A percentile compares a stretch with the other conserved stretches of the same genome.
These are phyloP conservation scores for Eueides isabella DNA, from an alignment of 1,140 invertebrate species.

Conservation along the genomic window DNA sequence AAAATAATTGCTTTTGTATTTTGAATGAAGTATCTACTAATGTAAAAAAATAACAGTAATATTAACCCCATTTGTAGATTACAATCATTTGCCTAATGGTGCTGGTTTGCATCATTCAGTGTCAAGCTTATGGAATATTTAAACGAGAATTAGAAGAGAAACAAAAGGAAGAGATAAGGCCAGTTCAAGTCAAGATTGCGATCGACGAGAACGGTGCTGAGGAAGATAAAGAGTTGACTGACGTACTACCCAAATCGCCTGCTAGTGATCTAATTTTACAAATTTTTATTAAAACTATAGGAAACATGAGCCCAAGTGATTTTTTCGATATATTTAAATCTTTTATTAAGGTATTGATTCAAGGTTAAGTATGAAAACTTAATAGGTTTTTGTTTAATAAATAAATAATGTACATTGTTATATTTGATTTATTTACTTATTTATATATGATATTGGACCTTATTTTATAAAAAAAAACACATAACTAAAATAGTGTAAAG, in stretches of 20 bases:
- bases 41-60: too few relatives aligned
- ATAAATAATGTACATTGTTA: too few relatives aligned
- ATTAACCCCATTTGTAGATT: constrained; percentile 9
- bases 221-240: background rate
- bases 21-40: too few relatives aligned
- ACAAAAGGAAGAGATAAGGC: background rate
- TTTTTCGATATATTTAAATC: background rate
- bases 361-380: background rate
- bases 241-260: background rate
- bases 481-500: too few relatives aligned
- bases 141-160: background rate
- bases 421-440: too few relatives aligned
- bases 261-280: background rate
- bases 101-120: constrained; percentile 15
- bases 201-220: background rate
- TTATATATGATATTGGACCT: too few relatives aligned
- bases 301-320: background rate
- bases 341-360: background rate
- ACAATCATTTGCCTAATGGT: background rate
- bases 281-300: constrained; percentile 8
- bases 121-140: background rate
- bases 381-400: too few relatives aligned
- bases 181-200: background rate
- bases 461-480: too few relatives aligned
- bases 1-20: too few relatives aligned